phyloP scores from a whole-genome alignment of 1,140 invertebrate genomes.

The Sinella curviseta region DNA sequence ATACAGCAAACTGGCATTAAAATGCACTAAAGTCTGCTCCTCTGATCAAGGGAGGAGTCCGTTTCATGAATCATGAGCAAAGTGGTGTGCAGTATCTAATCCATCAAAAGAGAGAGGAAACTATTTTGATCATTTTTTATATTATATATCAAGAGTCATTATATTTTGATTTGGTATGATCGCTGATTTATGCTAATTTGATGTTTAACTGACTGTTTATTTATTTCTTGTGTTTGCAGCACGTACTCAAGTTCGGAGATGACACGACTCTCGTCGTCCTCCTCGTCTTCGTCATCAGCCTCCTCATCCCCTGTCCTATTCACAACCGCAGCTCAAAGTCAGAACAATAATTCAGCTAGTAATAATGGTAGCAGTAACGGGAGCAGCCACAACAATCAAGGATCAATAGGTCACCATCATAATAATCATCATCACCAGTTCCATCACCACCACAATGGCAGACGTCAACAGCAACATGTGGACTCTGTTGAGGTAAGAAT shows the following conservation, averaged over 20 bases:
- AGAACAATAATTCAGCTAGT: slow-evolving; percentile 5
- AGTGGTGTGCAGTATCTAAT: no score
- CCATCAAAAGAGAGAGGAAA: no score
- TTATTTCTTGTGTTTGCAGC: slow-evolving; percentile 41
- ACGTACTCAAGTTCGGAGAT: slow-evolving; percentile 50
- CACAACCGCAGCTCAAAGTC: slow-evolving; percentile 33
- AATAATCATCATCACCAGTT: slow-evolving; percentile 36
- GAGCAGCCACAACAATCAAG: slow-evolving; percentile 10
- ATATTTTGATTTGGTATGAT: no score
- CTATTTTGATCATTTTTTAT: no score
- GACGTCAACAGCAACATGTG: slow-evolving; percentile 18
- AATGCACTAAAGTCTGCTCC: no score
- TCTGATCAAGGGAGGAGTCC: no score
- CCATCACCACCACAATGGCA: neutral
- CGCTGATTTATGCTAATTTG: neutral
- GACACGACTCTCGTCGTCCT: slow-evolving; percentile 46
- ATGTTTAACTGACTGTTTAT: neutral
- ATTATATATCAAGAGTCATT: no score
- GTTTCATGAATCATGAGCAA: no score
- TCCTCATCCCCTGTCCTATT: slow-evolving; percentile 47
- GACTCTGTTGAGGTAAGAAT: slow-evolving; percentile 45
- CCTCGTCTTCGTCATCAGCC: slow-evolving; percentile 46
- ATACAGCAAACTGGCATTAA: no score
- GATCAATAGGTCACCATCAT: slow-evolving; percentile 25
- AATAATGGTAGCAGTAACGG: neutral